Conservation (phyloP, 2,888 invertebrate species). For the Andrena minutula region DNA sequence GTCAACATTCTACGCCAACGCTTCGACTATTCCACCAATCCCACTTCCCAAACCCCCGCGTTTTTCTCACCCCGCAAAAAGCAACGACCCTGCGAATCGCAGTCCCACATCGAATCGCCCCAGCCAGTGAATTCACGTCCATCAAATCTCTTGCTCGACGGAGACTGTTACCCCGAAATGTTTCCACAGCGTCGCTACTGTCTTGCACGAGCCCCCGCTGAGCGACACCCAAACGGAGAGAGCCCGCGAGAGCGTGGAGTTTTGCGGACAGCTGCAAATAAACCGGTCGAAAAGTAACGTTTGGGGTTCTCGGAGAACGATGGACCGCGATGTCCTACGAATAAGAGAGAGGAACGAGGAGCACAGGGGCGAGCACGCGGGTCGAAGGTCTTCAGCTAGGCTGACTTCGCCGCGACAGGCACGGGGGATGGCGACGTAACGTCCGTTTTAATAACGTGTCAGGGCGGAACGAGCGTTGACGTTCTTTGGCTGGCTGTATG, state of each 20-base stretch:
- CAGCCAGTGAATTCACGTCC: background rate
- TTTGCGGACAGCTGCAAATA: conserved; percentile 1
- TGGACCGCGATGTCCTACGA: background rate
- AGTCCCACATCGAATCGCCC: background rate
- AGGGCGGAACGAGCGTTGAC: conserved; percentile 67
- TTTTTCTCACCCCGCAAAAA: background rate
- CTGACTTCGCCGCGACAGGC: conserved; percentile 1
- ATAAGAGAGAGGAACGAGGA: background rate
- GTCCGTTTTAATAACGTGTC: conserved; percentile 78
- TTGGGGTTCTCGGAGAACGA: background rate
- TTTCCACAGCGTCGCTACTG: background rate
- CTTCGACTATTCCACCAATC: background rate
- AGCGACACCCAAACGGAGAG: background rate
- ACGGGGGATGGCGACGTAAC: conserved; percentile 55
- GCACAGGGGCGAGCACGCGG: background rate
- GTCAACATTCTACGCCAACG: background rate
- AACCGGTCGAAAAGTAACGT: conserved; percentile 1
- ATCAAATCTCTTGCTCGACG: background rate
- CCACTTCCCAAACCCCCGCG: background rate
- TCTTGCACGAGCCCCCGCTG: background rate
- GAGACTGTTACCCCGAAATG: background rate
- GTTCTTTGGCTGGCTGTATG: conserved; percentile 66
- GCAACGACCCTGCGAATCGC: background rate
- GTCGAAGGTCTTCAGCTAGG: conserved; percentile 25
- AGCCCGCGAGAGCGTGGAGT: background rate